Percentiles rank a stretch among this genome's conserved stretches.
phyloP scores from a whole-genome alignment of 2,113 vertebrate species.

The Bubo bubo region DNA sequence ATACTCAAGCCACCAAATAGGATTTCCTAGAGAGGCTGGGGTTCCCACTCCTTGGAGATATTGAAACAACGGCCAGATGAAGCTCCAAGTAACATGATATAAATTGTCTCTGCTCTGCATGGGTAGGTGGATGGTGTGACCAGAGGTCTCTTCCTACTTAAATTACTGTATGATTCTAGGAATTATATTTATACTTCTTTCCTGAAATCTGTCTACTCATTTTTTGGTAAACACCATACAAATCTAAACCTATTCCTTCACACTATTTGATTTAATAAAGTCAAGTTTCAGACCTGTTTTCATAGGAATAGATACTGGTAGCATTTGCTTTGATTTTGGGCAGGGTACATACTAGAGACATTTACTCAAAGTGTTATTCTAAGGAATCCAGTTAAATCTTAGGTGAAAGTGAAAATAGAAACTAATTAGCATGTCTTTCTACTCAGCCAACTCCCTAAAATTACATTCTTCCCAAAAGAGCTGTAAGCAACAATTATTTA shows the following conservation, averaged over 20 bases:
- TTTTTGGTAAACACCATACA: not conserved
- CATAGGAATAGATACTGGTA: not conserved
- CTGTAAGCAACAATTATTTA: slow-evolving; percentile 28
- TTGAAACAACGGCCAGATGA: rapidly evolving
- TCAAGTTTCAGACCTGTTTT: not conserved
- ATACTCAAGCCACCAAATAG: not conserved
- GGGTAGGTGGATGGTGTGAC: not conserved
- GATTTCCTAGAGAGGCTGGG: not conserved
- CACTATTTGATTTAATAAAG: not conserved
- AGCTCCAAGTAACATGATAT: not conserved
- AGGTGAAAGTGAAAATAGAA: slow-evolving; percentile 1
- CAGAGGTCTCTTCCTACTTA: not conserved
- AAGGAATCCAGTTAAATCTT: not conserved
- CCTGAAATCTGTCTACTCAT: not conserved
- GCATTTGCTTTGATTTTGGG: not conserved
- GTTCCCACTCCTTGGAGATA: not conserved
- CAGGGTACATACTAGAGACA: not conserved
- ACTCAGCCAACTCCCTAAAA: not conserved
- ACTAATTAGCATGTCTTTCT: not conserved
- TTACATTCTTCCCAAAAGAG: not conserved
- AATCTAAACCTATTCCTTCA: not conserved
- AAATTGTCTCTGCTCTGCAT: not conserved
- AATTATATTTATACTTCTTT: not conserved
- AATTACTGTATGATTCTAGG: not conserved
- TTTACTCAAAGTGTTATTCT: not conserved